Base-by-base conservation (phyloP, 2,888 invertebrate genomes). In the Myathropa florea region DNA sequence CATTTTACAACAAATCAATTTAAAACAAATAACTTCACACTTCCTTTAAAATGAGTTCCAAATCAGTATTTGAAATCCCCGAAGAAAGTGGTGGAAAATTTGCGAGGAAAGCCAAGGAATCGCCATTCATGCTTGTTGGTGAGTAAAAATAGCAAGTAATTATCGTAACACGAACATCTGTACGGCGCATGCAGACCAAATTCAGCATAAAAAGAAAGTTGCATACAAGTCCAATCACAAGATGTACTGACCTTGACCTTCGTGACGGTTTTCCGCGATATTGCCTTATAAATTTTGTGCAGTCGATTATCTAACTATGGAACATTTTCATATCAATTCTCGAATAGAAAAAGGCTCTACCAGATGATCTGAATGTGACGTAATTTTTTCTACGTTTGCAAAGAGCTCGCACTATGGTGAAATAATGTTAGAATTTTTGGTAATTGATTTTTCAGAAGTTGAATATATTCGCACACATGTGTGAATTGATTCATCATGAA, bases 91-190 rank as follows among this genome's bases (percentile, higher is more conserved):
- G 88, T 36, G 89, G 90, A n/a, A 95, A 94, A 90, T 91, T 96
- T 57, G 93, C 94, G 0, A 94, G 94, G 88, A 96, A 96, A 91
- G 94, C 95, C 1, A 95, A 95, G 90, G 96, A 96, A 90, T 94
- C 95, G 1, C 96, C 96, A 0, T 95, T 96, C 90, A 95, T 96
- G 94, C 94, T 96, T 61, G 93, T 95, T 88, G 96, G 96, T 96
- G 93, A 94, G 94, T 90, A 26, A 10, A 70, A 6, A 24, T 55
- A 24, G 46, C 57, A 7, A 59, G 14, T 3, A 28, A 36, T 46
- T 46, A 10, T 28, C 46, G 14, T 39, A 23, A 10, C 21, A 55
- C 18, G n/a, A 33, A 24, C 2, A 21, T 36, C 36, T 55, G 3
- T 68, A 7, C 12, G 18, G 55, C 28, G 64, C 68, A 57, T 55